Percentiles rank a stretch among this genome's conserved stretches.
Evolutionary conservation across 2,797 vertebrate genomes (phyloP).

Genomic region (Smutsia temminckii): DNA sequence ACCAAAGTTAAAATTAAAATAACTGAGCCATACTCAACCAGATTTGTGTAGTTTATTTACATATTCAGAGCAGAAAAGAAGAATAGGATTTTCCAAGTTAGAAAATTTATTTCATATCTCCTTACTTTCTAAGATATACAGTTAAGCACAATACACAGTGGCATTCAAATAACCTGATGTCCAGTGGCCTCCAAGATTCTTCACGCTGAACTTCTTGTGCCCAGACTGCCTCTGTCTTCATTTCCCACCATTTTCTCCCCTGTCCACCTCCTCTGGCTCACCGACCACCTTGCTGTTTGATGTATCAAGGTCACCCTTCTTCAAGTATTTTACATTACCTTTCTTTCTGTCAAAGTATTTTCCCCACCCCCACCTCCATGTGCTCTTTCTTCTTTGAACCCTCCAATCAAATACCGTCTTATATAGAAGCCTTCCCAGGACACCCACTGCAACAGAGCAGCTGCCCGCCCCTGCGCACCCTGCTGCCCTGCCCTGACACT

Average conservation of each 20-base stretch:
- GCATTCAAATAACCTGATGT: background rate
- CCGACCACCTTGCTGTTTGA: background rate
- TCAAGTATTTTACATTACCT: background rate
- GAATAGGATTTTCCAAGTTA: slow-evolving; percentile 60
- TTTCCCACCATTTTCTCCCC: background rate
- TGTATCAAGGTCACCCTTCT: background rate
- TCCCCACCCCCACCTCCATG: too few relatives aligned
- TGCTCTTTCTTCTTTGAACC: background rate
- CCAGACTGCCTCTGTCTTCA: background rate
- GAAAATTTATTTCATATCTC: slow-evolving; percentile 64
- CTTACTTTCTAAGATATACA: slow-evolving; percentile 47
- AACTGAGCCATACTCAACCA: slow-evolving; percentile 66
- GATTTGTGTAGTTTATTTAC: slow-evolving; percentile 51
- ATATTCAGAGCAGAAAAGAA: slow-evolving; percentile 56
- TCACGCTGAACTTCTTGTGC: background rate
- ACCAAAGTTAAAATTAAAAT: slow-evolving; percentile 82
- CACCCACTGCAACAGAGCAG: background rate
- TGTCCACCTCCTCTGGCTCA: background rate
- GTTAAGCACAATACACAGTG: slow-evolving; percentile 29
- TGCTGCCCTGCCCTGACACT: background rate
- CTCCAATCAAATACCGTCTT: background rate
- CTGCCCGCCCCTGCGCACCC: too few relatives aligned
- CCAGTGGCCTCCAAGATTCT: background rate
- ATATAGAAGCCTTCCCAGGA: background rate
- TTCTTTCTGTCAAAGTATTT: background rate